Evolutionary conservation across 2,888 invertebrate species (phyloP).

Genomic region (Mythimna impura): DNA sequence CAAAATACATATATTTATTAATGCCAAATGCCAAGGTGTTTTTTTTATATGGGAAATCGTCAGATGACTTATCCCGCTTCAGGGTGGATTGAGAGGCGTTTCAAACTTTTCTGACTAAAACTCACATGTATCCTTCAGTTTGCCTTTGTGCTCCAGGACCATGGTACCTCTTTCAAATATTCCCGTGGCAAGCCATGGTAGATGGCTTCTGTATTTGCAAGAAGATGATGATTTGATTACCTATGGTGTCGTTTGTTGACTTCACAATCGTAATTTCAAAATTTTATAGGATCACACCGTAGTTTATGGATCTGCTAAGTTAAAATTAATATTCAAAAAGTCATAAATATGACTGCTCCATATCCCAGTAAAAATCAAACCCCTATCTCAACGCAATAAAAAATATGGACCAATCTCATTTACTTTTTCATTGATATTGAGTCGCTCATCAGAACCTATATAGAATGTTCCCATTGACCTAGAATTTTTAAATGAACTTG

Average conservation of each 20-base stretch:
- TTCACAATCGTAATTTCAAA: background rate
- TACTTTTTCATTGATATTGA: constrained; percentile 1
- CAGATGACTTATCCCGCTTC: no score
- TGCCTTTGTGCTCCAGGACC: no score
- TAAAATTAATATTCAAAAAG: background rate
- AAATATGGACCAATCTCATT: constrained; percentile 17
- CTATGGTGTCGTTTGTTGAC: no score
- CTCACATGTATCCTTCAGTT: no score
- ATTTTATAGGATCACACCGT: background rate
- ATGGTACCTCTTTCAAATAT: no score
- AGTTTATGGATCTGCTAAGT: constrained; percentile 4
- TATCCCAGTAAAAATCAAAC: background rate
- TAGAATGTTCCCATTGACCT: constrained; percentile 8
- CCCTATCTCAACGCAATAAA: constrained; percentile 7
- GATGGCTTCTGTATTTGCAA: background rate
- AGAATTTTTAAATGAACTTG: background rate
- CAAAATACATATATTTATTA: no score
- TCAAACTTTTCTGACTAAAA: no score
- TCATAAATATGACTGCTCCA: background rate
- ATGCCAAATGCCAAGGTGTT: no score
- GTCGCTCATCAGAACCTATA: constrained; percentile 10
- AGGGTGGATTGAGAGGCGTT: no score
- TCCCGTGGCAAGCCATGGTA: no score
- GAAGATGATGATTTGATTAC: background rate
- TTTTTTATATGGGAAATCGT: no score